Percentiles rank a stretch among this genome's conserved stretches.
Evolutionary conservation across 2,888 invertebrate species (phyloP).

Genomic region (Drosophila nigricruria): DNA sequence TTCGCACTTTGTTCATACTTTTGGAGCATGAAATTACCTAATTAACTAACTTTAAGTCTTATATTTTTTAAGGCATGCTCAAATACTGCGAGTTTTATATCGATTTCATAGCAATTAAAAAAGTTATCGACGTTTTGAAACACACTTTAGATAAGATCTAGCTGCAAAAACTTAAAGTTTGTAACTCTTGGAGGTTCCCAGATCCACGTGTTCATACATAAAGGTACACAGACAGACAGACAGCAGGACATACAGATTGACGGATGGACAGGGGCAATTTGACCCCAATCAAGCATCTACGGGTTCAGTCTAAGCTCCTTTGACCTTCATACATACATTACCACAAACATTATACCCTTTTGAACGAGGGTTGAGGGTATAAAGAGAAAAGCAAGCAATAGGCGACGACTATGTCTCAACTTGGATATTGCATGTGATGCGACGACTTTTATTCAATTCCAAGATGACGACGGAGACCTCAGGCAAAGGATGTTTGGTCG

Average conservation of each 20-base stretch:
- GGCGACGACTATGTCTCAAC: constrained; percentile 1
- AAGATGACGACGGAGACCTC: constrained; percentile 7
- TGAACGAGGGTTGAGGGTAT: constrained; percentile 3
- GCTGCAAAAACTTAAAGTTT: not conserved
- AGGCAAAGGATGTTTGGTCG: constrained; percentile 32
- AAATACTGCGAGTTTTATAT: not conserved
- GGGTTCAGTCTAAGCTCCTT: not conserved
- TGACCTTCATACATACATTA: constrained; percentile 2
- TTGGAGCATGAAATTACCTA: too few species aligned
- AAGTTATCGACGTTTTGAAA: not conserved
- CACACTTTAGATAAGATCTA: not conserved
- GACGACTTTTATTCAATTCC: constrained; percentile 36
- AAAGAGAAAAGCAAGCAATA: not conserved
- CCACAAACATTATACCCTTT: constrained; percentile 12
- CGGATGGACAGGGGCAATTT: constrained; percentile 5
- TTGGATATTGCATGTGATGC: constrained; percentile 16
- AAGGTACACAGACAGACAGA: not conserved
- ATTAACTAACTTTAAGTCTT: not conserved
- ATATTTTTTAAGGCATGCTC: not conserved
- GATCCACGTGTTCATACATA: not conserved
- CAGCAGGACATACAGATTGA: not conserved
- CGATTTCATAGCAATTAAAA: not conserved
- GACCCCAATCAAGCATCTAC: constrained; percentile 10
- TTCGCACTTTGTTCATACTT: too few species aligned
- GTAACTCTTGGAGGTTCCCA: not conserved